phyloP scores from a whole-genome alignment of 1,140 invertebrate species.

The Apis dorsata region DNA sequence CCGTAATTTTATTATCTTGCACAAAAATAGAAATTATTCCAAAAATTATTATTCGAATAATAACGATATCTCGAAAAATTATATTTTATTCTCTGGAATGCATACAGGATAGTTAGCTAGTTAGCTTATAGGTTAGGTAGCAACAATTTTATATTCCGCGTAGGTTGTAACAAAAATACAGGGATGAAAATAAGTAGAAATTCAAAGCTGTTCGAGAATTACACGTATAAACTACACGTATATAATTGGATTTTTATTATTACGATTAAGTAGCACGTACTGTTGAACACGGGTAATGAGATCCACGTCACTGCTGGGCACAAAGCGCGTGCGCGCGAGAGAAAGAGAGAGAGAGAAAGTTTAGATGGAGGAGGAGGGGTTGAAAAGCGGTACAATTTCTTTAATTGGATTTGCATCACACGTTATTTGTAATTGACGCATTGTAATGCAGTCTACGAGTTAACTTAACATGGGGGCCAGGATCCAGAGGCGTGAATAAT shows the following conservation, averaged over 20 bases:
- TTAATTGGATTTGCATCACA: conserved; percentile 30
- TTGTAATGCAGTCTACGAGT: conserved; percentile 2
- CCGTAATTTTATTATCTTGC: no score
- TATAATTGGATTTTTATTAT: conserved; percentile 16
- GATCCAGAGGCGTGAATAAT: not conserved
- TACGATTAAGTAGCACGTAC: not conserved
- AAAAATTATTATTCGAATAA: no score
- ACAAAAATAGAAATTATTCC: no score
- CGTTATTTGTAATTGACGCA: conserved; percentile 18
- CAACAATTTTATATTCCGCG: no score
- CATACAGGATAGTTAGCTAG: no score
- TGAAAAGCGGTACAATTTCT: conserved; percentile 20
- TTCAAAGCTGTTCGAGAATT: not conserved
- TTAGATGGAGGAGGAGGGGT: not conserved
- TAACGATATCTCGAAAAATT: no score
- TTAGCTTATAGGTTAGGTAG: no score
- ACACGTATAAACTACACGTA: not conserved
- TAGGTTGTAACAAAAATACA: no score
- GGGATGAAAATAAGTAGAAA: not conserved
- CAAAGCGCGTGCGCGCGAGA: not conserved
- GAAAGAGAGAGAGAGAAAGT: no score
- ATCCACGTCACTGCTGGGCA: not conserved
- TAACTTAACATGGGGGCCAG: not conserved
- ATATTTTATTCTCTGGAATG: no score
- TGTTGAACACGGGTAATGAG: conserved; percentile 4